Evolutionary conservation across 2,113 vertebrate genomes (phyloP), one percentile per base, ranked within the genome.

Genomic region (Oncorhynchus masou): DNA sequence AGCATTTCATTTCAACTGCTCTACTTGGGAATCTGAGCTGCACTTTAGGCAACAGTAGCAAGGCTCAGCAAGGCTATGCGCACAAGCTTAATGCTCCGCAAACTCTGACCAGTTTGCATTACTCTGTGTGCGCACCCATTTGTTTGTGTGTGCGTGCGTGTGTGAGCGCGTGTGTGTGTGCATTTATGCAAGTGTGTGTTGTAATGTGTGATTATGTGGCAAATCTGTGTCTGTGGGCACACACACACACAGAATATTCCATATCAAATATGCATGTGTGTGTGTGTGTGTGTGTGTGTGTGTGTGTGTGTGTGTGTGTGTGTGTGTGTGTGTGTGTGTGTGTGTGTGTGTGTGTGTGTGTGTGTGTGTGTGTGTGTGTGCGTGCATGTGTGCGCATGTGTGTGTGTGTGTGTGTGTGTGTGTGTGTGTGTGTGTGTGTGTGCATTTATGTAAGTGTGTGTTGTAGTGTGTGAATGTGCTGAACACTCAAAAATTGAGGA

Each of bases 401-500:
- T 39, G 59, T 65, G 62, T 25, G 59, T 49, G 6, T 19, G 15
- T 76, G 74, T 54, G 74, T 27, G 9, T n/a, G 16, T 71, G 27
- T 67, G 29, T 51, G 13, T 78, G 78, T 77, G 80, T 72, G 48
- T 57, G 22, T 15, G 74, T 29, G 62, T n/a, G 3, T 16, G 49
- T 1, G 49, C 0, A n/a, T 12, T 39, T 15, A 45, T 70, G 69
- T 5, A 24, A 34, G 67, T 34, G 67, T 68, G 67, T 34, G 5
- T 70, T 24, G n/a, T 34, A 22, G 29, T 70, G 68, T 70, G 29
- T 45, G 15, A 48, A 11, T 48, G 34, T 70, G 20, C 16, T 12
- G 49, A 11, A 69, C n/a, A 64, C 54, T 49, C 87, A 91, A 90
- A 91, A 85, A 89, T 81, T 74, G 68, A 22, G 2, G 66, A 86